Evolutionary conservation across 2,797 vertebrate genomes (phyloP).

Genomic region (Nannoperca obscura): DNA sequence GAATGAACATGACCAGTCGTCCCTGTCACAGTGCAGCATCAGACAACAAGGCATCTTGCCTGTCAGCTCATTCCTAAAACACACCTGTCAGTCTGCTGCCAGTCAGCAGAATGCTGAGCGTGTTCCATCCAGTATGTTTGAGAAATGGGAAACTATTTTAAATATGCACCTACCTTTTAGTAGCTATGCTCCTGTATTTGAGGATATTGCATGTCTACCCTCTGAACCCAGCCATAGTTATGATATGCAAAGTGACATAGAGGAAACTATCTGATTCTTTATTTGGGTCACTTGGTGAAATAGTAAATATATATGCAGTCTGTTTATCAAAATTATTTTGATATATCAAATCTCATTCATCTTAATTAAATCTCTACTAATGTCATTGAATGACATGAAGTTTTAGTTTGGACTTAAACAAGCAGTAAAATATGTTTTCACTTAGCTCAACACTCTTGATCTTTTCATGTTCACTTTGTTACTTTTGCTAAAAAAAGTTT

Average conservation of each 20-base stretch:
- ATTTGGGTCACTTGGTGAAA: background rate
- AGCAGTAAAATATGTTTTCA: background rate
- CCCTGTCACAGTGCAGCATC: conserved; percentile 19
- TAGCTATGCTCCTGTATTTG: conserved; percentile 80
- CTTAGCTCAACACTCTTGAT: background rate
- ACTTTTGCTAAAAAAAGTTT: background rate
- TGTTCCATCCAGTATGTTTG: conserved; percentile 32
- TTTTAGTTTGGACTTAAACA: background rate
- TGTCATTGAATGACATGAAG: background rate
- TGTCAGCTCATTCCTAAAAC: conserved; percentile 53
- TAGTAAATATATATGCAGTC: background rate
- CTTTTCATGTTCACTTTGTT: background rate
- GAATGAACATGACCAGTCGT: conserved; percentile 35
- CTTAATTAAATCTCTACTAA: background rate
- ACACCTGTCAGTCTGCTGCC: conserved; percentile 30
- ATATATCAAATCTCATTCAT: background rate
- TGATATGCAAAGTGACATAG: conserved; percentile 77
- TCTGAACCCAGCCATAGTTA: conserved; percentile 33
- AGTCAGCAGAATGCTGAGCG: conserved; percentile 17
- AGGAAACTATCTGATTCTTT: conserved; percentile 81
- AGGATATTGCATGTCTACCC: conserved; percentile 80
- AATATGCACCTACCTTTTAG: conserved; percentile 71
- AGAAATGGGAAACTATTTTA: conserved; percentile 74
- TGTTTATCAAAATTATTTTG: background rate
- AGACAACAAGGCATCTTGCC: conserved; percentile 39